A percentile compares a stretch with the other conserved stretches of the same genome.
phyloP scores from a whole-genome alignment of 2,888 invertebrate species.

The Molorchus minor region DNA sequence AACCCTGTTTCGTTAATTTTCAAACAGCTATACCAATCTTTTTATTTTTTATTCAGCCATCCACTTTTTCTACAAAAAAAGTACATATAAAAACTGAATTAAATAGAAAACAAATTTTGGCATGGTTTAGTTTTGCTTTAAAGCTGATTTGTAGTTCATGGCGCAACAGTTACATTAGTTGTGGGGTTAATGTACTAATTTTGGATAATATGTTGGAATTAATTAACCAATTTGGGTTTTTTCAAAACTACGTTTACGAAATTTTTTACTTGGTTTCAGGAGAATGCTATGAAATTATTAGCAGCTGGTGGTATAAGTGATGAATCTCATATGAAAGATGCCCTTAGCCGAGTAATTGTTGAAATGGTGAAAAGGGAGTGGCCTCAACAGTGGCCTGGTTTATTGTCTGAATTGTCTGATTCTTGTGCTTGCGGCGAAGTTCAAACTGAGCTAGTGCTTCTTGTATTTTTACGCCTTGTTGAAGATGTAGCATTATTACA shows the following conservation, averaged over 20 bases:
- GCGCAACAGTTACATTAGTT: no score
- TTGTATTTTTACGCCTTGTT: slow-evolving; percentile 87
- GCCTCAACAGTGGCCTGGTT: slow-evolving; percentile 96
- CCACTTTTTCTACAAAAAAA: no score
- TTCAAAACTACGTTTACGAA: background rate
- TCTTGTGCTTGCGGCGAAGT: slow-evolving; percentile 84
- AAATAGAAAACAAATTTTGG: no score
- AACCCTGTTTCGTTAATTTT: no score
- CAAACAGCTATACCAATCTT: no score
- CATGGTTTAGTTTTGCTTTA: no score
- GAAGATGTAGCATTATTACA: slow-evolving; percentile 94
- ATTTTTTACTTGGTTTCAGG: slow-evolving; percentile 61
- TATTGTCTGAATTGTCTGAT: slow-evolving; percentile 83
- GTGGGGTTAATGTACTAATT: no score
- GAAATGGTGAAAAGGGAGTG: slow-evolving; percentile 97
- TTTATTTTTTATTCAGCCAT: no score
- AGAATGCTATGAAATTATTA: slow-evolving; percentile 87
- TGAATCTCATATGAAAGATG: slow-evolving; percentile 83
- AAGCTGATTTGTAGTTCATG: no score
- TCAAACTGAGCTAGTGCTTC: slow-evolving; percentile 89
- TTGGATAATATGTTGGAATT: no score
- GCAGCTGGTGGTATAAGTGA: slow-evolving; percentile 79
- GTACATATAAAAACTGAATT: no score
- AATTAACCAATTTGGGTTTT: no score
- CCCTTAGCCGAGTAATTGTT: slow-evolving; percentile 88